Percentiles rank a stretch among this genome's conserved stretches.
phyloP scores from a whole-genome alignment of 2,888 invertebrate genomes.

The Parasteatoda lunata region DNA sequence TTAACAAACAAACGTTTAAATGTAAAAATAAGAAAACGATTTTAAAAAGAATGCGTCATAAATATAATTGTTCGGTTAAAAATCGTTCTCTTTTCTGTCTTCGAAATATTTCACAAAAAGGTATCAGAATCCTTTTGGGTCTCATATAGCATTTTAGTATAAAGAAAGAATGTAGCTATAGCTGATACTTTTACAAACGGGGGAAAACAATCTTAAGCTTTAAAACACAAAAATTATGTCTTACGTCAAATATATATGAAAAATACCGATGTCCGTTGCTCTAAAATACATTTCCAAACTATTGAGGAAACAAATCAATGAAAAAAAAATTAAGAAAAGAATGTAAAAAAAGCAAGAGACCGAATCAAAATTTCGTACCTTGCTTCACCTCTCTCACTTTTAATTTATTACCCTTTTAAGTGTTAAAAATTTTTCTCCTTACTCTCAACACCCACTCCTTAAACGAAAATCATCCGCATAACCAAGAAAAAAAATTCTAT shows the following conservation, averaged over 20 bases:
- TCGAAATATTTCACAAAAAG: no score
- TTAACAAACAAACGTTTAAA: no score
- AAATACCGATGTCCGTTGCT: not conserved
- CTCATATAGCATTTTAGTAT: no score
- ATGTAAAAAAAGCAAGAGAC: not conserved
- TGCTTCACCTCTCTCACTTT: slow-evolving; percentile 16
- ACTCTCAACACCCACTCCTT: not conserved
- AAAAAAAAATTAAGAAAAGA: not conserved
- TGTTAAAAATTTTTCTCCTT: slow-evolving; percentile 12
- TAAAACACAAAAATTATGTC: not conserved
- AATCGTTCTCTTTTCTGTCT: no score
- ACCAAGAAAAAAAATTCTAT: slow-evolving; percentile 27
- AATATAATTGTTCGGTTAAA: no score
- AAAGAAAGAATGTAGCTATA: no score
- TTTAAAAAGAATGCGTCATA: no score
- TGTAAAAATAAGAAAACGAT: no score
- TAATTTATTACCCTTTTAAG: slow-evolving; percentile 51
- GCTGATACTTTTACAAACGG: no score
- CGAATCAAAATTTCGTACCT: slow-evolving; percentile 44
- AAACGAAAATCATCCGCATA: slow-evolving; percentile 5
- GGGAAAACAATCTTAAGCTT: no score
- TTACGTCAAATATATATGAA: not conserved
- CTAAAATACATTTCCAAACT: not conserved
- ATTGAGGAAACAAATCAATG: not conserved
- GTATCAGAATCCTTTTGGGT: no score